Percentiles rank a stretch among this genome's conserved stretches.
phyloP scores from a whole-genome alignment of 2,113 vertebrate species.

The Ictalurus punctatus region DNA sequence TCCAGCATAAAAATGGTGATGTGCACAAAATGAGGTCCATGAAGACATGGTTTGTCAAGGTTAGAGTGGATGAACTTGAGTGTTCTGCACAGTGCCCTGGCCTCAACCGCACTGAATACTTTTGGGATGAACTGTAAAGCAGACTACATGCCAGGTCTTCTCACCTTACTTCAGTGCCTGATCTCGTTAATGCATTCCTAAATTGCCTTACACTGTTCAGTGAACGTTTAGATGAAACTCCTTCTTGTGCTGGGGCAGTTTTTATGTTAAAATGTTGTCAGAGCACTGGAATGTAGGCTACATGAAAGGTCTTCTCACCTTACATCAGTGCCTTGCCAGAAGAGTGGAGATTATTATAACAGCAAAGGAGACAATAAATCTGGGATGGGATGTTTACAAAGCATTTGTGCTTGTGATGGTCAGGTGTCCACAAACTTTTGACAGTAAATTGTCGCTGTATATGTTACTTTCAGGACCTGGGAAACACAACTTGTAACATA shows the following conservation, averaged over 20 bases:
- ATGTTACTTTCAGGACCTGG: not conserved
- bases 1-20: not conserved
- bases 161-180: too few relatives aligned
- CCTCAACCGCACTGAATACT: too few relatives aligned
- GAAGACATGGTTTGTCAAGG: not conserved
- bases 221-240: not conserved
- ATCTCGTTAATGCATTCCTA: too few relatives aligned
- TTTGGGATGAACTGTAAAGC: too few relatives aligned
- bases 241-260: not conserved
- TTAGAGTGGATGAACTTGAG: not conserved
- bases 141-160: too few relatives aligned
- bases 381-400: not conserved
- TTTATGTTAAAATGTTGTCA: not conserved
- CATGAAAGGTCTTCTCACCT: too few relatives aligned
- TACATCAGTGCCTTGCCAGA: too few relatives aligned
- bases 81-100: not conserved
- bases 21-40: not conserved
- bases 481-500: not conserved
- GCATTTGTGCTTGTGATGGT: not conserved
- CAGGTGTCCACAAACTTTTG: not conserved
- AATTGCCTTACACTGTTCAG: not conserved
- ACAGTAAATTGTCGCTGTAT: not conserved
- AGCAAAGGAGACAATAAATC: too few relatives aligned
- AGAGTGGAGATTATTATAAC: too few relatives aligned
- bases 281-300: not conserved